Base-by-base conservation (phyloP, 2,797 vertebrate species). In the Bucorvus abyssinicus region DNA sequence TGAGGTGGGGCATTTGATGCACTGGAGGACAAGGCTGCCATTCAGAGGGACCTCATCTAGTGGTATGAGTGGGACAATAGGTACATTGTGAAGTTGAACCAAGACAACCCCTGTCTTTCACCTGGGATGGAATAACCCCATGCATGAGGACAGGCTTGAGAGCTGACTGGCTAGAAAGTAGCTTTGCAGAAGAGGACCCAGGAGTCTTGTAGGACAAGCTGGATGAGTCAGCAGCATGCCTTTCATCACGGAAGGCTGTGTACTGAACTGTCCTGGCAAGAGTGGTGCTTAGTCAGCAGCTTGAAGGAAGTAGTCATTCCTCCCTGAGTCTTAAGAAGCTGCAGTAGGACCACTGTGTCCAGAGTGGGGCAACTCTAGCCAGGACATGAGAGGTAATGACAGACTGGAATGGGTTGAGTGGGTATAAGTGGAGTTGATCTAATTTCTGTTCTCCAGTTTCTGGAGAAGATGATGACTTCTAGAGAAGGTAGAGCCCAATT, bases 1-100 rank as follows among this genome's bases (percentile, higher is more conserved):
- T 61, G 57, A 16, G 27, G 3, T 0, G 0, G 13, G 56, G 19
- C 50, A 42, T 18, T 26, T 68, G 21, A 38, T 64, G 23, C 27
- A 5, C 23, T 85, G 52, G 30, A 23, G 27, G 20, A 16, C 47
- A 78, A 4, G 1, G 2, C 56, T 74, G 34, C 64, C 23, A 19
- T 73, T 64, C 50, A 61, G 75, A 56, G 14, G 6, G 12, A 57
- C 36, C 12, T 84, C 11, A 17, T 56, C 29, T 45, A 12, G 29
- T 34, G 57, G 8, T 38, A 40, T 47, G 36, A 45, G 18, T n/a
- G 49, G n/a, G 22, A 36, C 5, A 26, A 19, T 34, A 34, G 38
- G 27, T 65, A 53, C 9, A 7, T 50, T 36, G 36, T 69, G 50
- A 64, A 64, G 52, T 2, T 83, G 29, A 52, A 45, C 80, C 71